A percentile compares a stretch with the other conserved stretches of the same genome.
These are phyloP conservation scores for Flexamia atlantica DNA, from an alignment of 2,888 invertebrate species.

Conservation along the genomic window DNA sequence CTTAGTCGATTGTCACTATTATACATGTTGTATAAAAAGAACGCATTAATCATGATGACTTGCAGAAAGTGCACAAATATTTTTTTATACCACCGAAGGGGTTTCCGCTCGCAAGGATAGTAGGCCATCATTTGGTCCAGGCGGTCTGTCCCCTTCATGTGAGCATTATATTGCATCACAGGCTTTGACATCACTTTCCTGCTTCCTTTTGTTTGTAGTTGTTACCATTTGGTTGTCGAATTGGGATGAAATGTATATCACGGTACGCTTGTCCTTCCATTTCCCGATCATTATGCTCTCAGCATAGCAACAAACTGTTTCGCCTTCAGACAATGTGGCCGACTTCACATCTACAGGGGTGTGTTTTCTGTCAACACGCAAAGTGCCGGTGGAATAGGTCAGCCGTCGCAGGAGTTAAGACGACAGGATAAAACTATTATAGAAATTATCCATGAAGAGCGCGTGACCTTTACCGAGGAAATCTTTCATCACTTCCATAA, in stretches of 20 bases:
- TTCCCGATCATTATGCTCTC: constrained; percentile 9
- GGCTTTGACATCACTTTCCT: not conserved
- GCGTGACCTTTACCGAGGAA: not conserved
- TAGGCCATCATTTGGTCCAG: constrained; percentile 60
- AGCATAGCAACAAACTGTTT: constrained; percentile 68
- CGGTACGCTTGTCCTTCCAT: constrained; percentile 6
- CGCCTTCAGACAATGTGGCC: not conserved
- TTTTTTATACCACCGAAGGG: constrained; percentile 58
- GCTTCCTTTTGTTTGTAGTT: not conserved
- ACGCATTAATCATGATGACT: not conserved
- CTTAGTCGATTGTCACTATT: not conserved
- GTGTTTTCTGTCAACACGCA: not conserved
- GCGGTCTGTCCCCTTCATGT: constrained; percentile 53
- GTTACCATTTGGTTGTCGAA: not conserved
- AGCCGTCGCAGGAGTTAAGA: not conserved
- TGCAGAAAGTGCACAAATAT: constrained; percentile 4
- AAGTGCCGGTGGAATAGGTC: constrained; percentile 21
- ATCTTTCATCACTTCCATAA: constrained; percentile 6
- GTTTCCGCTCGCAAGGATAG: constrained; percentile 35
- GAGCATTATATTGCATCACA: constrained; percentile 50
- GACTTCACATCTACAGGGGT: not conserved
- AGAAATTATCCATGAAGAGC: constrained; percentile 30
- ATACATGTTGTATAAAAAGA: not conserved
- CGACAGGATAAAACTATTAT: constrained; percentile 18
- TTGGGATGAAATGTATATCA: not conserved